Conservation (phyloP, 2,113 vertebrate species). For the Cathartes aura region DNA sequence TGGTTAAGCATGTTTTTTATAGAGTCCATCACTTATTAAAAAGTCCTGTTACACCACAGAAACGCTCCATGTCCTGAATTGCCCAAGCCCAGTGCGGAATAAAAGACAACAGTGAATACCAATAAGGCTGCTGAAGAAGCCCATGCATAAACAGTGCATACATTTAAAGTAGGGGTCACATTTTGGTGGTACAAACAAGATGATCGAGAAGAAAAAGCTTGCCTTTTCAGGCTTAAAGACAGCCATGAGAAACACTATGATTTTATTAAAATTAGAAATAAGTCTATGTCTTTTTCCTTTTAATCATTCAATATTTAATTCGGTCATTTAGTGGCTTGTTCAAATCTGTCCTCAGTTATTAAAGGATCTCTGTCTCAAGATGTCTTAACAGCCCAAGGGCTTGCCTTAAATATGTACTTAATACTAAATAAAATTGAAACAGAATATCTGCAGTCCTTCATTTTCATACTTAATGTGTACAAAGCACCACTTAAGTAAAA, state of each 20-base stretch:
- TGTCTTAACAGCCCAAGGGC: neutral
- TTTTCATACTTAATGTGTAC: neutral
- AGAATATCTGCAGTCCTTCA: neutral
- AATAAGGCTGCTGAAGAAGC: neutral
- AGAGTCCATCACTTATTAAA: neutral
- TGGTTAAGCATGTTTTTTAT: neutral
- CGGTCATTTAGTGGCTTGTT: neutral
- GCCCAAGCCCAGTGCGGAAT: neutral
- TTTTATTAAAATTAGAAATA: neutral
- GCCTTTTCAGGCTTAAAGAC: neutral
- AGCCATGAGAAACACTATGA: neutral
- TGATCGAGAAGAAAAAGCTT: neutral
- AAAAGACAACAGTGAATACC: neutral
- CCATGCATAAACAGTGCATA: neutral
- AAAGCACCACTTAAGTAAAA: neutral
- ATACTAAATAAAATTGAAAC: conserved; percentile 40
- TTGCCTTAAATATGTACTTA: conserved; percentile 16
- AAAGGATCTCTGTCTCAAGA: neutral
- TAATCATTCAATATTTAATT: conserved; percentile 5
- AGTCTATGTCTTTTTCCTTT: neutral
- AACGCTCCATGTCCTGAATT: neutral
- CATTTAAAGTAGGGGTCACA: neutral
- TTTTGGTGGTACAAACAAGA: neutral
- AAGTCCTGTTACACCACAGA: neutral
- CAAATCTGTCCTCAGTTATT: neutral